Evolutionary conservation across 2,797 vertebrate species (phyloP).

Genomic region (Anas capensis): DNA sequence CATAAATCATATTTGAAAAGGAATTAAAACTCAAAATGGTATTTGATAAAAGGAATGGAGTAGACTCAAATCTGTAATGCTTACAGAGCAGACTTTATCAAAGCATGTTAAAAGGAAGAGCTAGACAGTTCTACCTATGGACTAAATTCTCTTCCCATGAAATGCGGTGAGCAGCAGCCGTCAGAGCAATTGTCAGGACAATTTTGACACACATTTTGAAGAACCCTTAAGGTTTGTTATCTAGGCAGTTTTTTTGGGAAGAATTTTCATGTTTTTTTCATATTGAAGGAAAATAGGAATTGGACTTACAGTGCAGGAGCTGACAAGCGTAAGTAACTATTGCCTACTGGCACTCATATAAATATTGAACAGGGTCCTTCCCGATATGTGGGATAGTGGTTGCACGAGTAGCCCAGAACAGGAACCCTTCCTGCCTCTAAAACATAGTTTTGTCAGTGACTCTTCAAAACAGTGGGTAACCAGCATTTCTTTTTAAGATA

Average conservation of each 20-base stretch:
- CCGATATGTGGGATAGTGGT: not conserved
- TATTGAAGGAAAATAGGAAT: not conserved
- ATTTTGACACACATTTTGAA: not conserved
- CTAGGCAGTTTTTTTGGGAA: not conserved
- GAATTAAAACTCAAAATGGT: not conserved
- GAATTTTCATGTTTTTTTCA: not conserved
- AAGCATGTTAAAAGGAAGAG: not conserved
- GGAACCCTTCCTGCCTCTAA: not conserved
- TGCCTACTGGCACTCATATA: not conserved
- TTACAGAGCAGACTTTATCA: not conserved
- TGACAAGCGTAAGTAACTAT: not conserved
- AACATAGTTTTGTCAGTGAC: not conserved
- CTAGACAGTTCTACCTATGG: not conserved
- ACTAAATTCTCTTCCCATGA: not conserved
- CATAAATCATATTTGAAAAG: not conserved
- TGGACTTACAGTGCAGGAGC: not conserved
- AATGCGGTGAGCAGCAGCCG: not conserved
- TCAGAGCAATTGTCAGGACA: not conserved
- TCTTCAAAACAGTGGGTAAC: not conserved
- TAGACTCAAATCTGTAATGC: not conserved
- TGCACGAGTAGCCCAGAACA: not conserved
- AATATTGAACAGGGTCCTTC: not conserved
- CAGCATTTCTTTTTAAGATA: not conserved
- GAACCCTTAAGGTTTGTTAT: not conserved
- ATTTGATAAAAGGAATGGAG: not conserved